phyloP scores from a whole-genome alignment of 2,113 vertebrate species.

The Myiozetetes cayanensis region DNA sequence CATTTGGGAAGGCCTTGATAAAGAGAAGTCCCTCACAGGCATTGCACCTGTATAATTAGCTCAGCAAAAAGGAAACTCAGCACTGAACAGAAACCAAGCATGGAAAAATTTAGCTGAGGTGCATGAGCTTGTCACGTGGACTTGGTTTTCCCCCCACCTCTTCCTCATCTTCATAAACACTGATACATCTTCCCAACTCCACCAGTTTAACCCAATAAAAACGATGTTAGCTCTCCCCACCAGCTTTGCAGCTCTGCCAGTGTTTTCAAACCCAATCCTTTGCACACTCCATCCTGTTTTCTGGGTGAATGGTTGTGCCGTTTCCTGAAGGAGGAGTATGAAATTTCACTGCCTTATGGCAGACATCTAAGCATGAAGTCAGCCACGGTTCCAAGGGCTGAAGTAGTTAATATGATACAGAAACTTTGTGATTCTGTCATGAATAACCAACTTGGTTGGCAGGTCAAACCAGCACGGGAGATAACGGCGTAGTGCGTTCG shows the following conservation, averaged over 20 bases:
- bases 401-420: not conserved
- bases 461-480: conserved; percentile 22
- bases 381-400: conserved; percentile 7
- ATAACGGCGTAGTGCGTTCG: not conserved
- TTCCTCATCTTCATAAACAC: not conserved
- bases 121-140: not conserved
- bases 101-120: not conserved
- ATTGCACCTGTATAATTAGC: not conserved
- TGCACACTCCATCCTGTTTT: not conserved
- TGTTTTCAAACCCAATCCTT: not conserved
- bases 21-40: not conserved
- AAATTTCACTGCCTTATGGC: conserved; percentile 9
- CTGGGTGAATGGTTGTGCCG: not conserved
- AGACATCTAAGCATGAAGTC: conserved; percentile 15
- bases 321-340: conserved; percentile 36
- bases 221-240: not conserved
- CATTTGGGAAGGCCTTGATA: not conserved
- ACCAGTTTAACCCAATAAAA: not conserved
- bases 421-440: conserved; percentile 30
- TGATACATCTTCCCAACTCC: not conserved
- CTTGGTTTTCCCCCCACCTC: not conserved
- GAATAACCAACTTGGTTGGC: conserved; percentile 28
- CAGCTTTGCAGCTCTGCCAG: not conserved
- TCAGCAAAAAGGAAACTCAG: not conserved
- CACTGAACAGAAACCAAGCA: not conserved